phyloP scores from a whole-genome alignment of 2,888 invertebrate species.

The Hedya salicella region DNA sequence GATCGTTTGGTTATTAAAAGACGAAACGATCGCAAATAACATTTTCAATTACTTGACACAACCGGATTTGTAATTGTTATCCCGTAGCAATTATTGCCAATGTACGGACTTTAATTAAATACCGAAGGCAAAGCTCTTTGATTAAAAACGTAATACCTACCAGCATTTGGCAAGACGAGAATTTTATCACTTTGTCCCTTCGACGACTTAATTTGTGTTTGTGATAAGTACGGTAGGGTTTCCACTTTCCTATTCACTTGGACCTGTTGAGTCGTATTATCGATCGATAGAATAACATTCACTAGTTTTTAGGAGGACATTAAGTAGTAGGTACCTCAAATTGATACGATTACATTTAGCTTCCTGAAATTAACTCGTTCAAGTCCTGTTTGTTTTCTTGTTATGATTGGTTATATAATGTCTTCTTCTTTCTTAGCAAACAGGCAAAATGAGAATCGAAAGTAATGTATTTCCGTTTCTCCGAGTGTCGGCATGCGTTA shows the following conservation, averaged over 20 bases:
- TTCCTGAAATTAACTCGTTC: too few species aligned
- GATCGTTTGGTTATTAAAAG: constrained; percentile 27
- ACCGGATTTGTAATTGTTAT: constrained; percentile 64
- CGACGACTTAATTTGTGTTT: constrained; percentile 18
- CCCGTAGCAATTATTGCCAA: constrained; percentile 69
- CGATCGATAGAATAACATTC: background rate
- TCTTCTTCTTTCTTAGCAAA: too few species aligned
- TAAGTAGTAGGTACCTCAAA: too few species aligned
- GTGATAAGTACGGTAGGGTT: background rate
- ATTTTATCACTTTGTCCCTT: constrained; percentile 22
- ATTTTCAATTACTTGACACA: constrained; percentile 64
- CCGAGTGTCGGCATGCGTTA: background rate
- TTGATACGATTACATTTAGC: too few species aligned
- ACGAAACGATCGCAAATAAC: constrained; percentile 42
- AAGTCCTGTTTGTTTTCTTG: too few species aligned
- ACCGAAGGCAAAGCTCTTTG: constrained; percentile 58
- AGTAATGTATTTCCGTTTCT: background rate
- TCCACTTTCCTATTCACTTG: background rate
- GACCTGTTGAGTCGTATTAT: background rate
- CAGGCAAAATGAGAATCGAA: background rate
- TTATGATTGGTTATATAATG: too few species aligned
- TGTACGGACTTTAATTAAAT: constrained; percentile 76
- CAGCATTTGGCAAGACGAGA: constrained; percentile 10
- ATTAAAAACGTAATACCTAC: constrained; percentile 63
- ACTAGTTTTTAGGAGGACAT: too few species aligned